These are phyloP conservation scores for Lophura swinhoii DNA, from an alignment of 2,797 vertebrate species.

Conservation along the genomic window DNA sequence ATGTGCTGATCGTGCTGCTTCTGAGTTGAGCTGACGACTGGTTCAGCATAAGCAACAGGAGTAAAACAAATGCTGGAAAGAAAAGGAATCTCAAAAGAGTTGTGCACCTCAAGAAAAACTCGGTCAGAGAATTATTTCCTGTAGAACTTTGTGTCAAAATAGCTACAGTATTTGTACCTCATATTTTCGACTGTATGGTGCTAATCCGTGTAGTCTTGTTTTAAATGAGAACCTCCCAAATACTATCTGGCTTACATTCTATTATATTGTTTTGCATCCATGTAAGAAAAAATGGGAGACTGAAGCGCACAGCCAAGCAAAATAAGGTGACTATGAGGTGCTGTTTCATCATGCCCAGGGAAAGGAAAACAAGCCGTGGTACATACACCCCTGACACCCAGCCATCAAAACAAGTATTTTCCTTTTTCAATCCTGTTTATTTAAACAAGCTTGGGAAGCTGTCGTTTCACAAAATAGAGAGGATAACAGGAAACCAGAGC, in stretches of 20 bases:
- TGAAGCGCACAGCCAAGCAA: not conserved
- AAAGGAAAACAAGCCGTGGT: slow-evolving; percentile 26
- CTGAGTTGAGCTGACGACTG: not conserved
- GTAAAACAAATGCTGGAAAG: not conserved
- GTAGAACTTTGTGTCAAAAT: not conserved
- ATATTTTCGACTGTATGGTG: not conserved
- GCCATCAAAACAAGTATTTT: slow-evolving; percentile 30
- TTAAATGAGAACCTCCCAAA: not conserved
- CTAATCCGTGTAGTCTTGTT: not conserved
- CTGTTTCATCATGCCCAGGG: not conserved
- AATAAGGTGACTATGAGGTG: not conserved
- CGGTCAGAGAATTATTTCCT: not conserved
- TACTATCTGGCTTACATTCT: not conserved
- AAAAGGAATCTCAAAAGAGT: not conserved
- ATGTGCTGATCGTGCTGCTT: not conserved
- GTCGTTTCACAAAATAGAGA: slow-evolving; percentile 63
- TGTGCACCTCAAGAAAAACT: not conserved
- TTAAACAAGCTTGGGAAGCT: slow-evolving; percentile 39
- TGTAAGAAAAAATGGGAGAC: not conserved
- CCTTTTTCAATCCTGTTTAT: slow-evolving; percentile 47
- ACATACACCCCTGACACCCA: slow-evolving; percentile 18
- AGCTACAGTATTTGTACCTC: not conserved
- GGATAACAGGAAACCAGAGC: slow-evolving; percentile 72
- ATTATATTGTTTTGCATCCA: not conserved
- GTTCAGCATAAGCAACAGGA: not conserved